A percentile compares a stretch with the other conserved stretches of the same genome.
Evolutionary conservation across 2,797 vertebrate genomes (phyloP).

Genomic region (Bovichtus diacanthus): DNA sequence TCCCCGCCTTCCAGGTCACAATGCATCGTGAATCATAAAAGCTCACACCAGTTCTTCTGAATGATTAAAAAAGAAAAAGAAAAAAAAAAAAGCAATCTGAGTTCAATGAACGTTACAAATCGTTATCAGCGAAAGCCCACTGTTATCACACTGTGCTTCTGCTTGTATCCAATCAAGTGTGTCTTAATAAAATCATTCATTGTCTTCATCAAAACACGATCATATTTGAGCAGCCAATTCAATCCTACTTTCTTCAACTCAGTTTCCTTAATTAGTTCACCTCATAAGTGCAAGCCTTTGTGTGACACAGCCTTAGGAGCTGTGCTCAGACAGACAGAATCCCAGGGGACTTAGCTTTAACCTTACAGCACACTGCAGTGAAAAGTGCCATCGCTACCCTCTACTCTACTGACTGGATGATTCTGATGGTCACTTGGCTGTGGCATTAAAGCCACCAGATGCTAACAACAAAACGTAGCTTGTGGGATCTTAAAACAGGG

Average conservation of each 20-base stretch:
- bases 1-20: background rate
- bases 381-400: slow-evolving; percentile 19
- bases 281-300: background rate
- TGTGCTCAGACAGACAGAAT: slow-evolving; percentile 6
- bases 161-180: background rate
- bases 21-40: background rate
- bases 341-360: background rate
- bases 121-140: background rate
- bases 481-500: background rate
- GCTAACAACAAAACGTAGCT: slow-evolving; percentile 8
- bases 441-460: background rate
- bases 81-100: background rate
- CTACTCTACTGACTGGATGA: slow-evolving; percentile 19
- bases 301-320: slow-evolving; percentile 5
- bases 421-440: background rate
- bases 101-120: background rate
- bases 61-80: too few relatives aligned
- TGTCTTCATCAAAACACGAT: background rate
- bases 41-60: background rate
- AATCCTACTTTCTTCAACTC: background rate
- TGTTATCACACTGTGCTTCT: background rate
- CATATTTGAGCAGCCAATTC: background rate
- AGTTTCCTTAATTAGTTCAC: slow-evolving; percentile 9
- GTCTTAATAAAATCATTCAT: background rate
- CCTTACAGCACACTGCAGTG: slow-evolving; percentile 7